phyloP scores from a whole-genome alignment of 2,888 invertebrate genomes.

The Lucinisca nassula region DNA sequence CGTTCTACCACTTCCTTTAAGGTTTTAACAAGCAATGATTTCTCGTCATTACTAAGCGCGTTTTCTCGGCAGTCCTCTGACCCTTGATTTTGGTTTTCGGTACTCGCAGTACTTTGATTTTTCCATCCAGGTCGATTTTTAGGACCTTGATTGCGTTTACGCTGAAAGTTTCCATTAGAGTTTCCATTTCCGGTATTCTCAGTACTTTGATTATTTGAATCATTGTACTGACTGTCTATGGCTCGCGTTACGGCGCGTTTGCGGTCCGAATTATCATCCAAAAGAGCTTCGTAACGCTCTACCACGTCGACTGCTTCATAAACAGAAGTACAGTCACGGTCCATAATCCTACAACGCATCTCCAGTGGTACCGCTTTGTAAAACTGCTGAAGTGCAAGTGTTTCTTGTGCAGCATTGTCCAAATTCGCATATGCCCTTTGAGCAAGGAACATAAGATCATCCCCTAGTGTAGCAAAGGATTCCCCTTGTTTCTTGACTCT shows the following conservation, averaged over 20 bases:
- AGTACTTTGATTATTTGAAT: no score
- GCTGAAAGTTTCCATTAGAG: no score
- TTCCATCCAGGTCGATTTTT: no score
- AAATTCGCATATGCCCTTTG: slow-evolving; percentile 8
- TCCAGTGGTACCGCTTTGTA: slow-evolving; percentile 20
- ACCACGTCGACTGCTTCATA: slow-evolving; percentile 31
- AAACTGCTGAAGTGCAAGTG: slow-evolving; percentile 25
- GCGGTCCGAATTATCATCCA: background rate
- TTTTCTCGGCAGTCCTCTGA: no score
- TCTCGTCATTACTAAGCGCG: no score
- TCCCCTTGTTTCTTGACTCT: background rate
- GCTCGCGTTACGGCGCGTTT: background rate
- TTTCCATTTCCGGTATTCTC: no score
- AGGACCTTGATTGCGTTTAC: no score
- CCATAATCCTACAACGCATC: slow-evolving; percentile 32
- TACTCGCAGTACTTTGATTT: no score
- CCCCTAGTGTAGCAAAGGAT: slow-evolving; percentile 25
- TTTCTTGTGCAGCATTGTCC: no score
- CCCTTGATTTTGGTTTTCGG: background rate
- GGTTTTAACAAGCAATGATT: no score
- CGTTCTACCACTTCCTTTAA: background rate
- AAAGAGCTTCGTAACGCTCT: slow-evolving; percentile 28
- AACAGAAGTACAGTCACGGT: slow-evolving; percentile 13
- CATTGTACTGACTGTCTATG: background rate
- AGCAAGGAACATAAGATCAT: slow-evolving; percentile 11